Percentiles rank a stretch among this genome's conserved stretches.
Conservation (phyloP, 2,888 invertebrate genomes). For the Trissoscelio sp. region DNA sequence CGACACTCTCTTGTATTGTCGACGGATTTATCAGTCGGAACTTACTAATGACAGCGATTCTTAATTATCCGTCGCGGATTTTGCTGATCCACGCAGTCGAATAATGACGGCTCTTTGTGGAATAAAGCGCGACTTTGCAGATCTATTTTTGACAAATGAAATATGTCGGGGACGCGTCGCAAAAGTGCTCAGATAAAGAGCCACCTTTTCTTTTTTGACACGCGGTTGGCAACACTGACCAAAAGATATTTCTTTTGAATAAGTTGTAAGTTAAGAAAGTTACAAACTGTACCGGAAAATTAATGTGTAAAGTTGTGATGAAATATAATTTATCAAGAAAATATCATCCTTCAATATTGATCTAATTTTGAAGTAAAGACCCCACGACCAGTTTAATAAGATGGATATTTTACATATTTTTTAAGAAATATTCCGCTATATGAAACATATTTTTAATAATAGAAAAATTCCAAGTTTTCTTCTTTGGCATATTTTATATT, state of each 20-base stretch:
- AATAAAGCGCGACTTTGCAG: not conserved
- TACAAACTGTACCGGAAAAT: too few species aligned
- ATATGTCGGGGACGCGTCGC: not conserved
- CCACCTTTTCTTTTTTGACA: constrained; percentile 25
- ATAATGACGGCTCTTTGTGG: constrained; percentile 9
- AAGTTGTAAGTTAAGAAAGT: too few species aligned
- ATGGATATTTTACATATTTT: too few species aligned
- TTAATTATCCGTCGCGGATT: constrained; percentile 37
- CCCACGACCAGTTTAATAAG: too few species aligned
- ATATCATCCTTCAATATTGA: too few species aligned
- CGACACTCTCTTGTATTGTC: constrained; percentile 2
- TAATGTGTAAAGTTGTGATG: too few species aligned
- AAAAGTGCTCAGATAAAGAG: constrained; percentile 33
- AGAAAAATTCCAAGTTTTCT: too few species aligned
- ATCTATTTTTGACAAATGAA: constrained; percentile 19
- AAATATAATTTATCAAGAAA: too few species aligned
- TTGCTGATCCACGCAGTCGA: constrained; percentile 21
- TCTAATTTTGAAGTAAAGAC: too few species aligned
- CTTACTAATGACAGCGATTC: constrained; percentile 37
- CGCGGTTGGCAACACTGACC: constrained; percentile 28
- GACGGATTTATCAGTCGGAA: constrained; percentile 16
- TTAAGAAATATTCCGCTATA: too few species aligned
- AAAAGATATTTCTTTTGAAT: constrained; percentile 3
- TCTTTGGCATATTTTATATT: too few species aligned
- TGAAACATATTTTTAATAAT: too few species aligned